These are phyloP conservation scores for Gymnocephalus cernua DNA, from an alignment of 2,113 vertebrate genomes.

Conservation along the genomic window DNA sequence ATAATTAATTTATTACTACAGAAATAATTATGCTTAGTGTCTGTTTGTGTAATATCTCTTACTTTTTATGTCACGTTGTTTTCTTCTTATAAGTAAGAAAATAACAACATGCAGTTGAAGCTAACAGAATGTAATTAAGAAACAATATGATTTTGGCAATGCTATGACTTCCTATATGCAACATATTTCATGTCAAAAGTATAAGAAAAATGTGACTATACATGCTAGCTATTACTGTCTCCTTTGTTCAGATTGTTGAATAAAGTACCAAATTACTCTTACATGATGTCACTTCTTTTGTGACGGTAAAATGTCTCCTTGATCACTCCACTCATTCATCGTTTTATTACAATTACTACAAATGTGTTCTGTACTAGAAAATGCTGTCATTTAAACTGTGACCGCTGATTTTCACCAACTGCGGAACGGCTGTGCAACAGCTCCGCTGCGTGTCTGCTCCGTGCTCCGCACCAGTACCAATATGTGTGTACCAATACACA, in stretches of 20 bases:
- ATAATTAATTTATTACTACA: constrained; percentile 25
- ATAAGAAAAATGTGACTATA: too few species aligned
- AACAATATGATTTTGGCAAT: not conserved
- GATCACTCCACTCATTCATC: too few species aligned
- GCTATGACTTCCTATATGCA: not conserved
- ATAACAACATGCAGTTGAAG: not conserved
- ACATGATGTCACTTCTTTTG: too few species aligned
- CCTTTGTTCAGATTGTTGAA: too few species aligned
- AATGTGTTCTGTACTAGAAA: not conserved
- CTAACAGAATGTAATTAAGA: not conserved
- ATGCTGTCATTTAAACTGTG: not conserved
- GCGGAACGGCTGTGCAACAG: too few species aligned
- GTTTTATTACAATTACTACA: too few species aligned
- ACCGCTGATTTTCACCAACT: too few species aligned
- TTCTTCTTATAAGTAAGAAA: not conserved
- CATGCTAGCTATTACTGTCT: not conserved
- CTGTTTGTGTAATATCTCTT: not conserved
- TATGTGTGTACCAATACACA: too few species aligned
- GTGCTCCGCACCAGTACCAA: too few species aligned
- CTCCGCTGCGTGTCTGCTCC: too few species aligned
- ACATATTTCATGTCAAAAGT: not conserved
- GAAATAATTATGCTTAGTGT: constrained; percentile 26
- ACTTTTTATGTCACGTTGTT: not conserved
- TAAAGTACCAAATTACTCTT: too few species aligned
- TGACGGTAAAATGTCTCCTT: too few species aligned